These are phyloP conservation scores for Todiramphus saurophagus DNA, from an alignment of 2,113 vertebrate species.

Conservation along the genomic window DNA sequence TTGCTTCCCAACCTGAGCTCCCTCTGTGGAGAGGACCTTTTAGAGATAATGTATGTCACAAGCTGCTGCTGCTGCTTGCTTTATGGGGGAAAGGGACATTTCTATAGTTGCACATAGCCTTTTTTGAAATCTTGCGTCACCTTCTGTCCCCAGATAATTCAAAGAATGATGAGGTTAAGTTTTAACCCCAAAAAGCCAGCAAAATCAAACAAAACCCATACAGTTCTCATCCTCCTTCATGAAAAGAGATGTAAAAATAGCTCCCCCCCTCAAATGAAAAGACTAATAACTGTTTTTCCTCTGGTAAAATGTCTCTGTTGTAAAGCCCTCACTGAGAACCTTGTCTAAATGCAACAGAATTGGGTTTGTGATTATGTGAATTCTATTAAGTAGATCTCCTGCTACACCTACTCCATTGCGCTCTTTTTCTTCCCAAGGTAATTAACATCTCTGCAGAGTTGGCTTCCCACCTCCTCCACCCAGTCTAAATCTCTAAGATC, in stretches of 20 bases:
- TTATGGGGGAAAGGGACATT: neutral
- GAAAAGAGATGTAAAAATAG: constrained; percentile 33
- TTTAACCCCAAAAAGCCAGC: neutral
- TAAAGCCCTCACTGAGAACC: constrained; percentile 9
- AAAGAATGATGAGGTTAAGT: neutral
- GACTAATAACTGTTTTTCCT: constrained; percentile 53
- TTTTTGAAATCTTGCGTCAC: neutral
- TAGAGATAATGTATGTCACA: neutral
- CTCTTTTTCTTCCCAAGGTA: constrained; percentile 53
- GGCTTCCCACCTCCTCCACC: constrained; percentile 47
- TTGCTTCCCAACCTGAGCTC: neutral
- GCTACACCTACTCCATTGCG: constrained; percentile 37
- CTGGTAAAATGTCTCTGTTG: constrained; percentile 35
- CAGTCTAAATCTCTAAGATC: constrained; percentile 51
- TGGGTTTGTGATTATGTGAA: constrained; percentile 26
- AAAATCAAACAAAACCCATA: neutral
- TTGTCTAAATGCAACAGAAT: constrained; percentile 25
- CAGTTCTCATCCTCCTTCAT: neutral
- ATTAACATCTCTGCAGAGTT: constrained; percentile 50
- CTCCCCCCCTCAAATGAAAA: neutral
- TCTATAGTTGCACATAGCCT: neutral
- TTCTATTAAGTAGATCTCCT: constrained; percentile 56
- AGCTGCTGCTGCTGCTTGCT: neutral
- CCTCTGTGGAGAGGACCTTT: neutral
- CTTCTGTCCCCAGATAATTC: neutral